phyloP scores from a whole-genome alignment of 2,113 vertebrate species.

The Ciconia stormi region DNA sequence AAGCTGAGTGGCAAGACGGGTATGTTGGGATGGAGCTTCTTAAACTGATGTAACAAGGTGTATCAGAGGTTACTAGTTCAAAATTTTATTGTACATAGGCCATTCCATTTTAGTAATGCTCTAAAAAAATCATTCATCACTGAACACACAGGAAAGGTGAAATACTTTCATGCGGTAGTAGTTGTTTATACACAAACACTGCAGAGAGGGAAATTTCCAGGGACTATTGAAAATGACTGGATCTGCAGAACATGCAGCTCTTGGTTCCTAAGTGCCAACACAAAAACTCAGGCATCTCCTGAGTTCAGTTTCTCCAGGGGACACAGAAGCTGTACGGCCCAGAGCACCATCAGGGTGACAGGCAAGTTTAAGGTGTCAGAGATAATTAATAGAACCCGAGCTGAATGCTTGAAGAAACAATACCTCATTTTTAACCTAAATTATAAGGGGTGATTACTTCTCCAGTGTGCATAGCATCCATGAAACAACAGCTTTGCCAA shows the following conservation, averaged over 20 bases:
- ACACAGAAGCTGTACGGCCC: neutral
- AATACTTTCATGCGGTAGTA: neutral
- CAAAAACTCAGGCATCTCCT: neutral
- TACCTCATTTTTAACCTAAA: neutral
- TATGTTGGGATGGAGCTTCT: neutral
- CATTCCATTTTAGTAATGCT: neutral
- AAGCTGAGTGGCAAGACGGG: neutral
- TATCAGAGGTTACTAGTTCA: neutral
- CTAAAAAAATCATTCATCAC: neutral
- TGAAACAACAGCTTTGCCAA: neutral
- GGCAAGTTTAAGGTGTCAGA: neutral
- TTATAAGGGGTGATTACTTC: neutral
- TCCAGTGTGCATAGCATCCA: fast-evolving
- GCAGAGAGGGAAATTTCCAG: neutral
- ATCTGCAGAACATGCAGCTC: neutral
- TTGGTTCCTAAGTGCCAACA: neutral
- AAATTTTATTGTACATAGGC: neutral
- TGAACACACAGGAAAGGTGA: neutral
- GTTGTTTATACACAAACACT: neutral
- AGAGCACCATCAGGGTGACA: neutral
- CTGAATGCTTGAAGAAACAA: neutral
- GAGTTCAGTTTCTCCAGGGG: neutral
- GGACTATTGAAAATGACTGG: neutral
- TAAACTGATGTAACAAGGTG: neutral
- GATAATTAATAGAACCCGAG: fast-evolving